Percentiles rank a stretch among this genome's conserved stretches.
Evolutionary conservation across 2,113 vertebrate genomes (phyloP).

Genomic region (Athene cunicularia): DNA sequence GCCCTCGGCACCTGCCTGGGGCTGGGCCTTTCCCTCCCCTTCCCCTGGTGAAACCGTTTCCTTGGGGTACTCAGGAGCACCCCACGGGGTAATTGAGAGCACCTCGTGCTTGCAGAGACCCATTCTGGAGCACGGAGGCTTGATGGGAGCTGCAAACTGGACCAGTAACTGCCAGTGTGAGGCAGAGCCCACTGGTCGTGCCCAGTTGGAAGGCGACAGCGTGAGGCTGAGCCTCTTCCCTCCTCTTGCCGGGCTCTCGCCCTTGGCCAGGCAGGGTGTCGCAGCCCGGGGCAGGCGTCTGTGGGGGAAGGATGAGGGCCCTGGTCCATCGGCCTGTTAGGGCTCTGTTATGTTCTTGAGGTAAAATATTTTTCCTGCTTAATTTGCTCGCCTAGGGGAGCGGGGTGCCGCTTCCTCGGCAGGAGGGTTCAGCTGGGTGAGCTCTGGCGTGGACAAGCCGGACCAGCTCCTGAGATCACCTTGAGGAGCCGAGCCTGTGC

Average conservation of each 20-base stretch:
- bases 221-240: fast-evolving
- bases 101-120: neutral
- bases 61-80: neutral
- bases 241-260: neutral
- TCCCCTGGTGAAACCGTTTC: fast-evolving
- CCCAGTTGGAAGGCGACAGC: fast-evolving
- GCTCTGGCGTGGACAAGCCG: fast-evolving
- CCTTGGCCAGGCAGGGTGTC: fast-evolving
- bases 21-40: neutral
- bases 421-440: neutral
- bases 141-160: fast-evolving
- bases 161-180: fast-evolving
- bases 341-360: neutral
- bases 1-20: neutral
- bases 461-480: neutral
- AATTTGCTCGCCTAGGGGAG: neutral
- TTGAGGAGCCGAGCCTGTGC: neutral
- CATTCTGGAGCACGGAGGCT: neutral
- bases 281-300: neutral
- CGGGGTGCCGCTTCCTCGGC: neutral
- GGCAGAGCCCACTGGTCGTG: fast-evolving
- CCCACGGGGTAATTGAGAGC: neutral
- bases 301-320: fast-evolving
- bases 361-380: neutral
- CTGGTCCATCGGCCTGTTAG: neutral